Percentiles rank a stretch among this genome's conserved stretches.
Evolutionary conservation across 2,113 vertebrate genomes (phyloP).

Genomic region (Nycticryphes semicollaris): DNA sequence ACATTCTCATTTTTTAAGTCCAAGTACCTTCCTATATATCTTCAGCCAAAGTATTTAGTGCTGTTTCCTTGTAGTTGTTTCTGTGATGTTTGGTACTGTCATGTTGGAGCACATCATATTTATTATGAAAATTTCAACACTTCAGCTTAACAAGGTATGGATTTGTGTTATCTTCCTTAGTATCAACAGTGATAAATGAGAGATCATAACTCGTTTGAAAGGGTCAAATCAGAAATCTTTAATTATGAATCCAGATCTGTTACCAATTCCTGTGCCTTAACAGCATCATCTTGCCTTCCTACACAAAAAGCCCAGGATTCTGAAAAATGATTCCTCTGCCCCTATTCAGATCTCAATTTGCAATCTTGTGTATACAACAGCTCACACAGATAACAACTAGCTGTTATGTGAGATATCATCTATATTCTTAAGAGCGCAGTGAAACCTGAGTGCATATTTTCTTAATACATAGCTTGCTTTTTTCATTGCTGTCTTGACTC

Average conservation of each 20-base stretch:
- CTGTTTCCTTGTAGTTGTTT: not conserved
- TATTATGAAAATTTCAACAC: not conserved
- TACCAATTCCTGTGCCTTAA: not conserved
- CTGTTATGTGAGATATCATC: not conserved
- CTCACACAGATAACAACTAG: not conserved
- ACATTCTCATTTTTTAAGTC: not conserved
- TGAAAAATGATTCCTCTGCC: not conserved
- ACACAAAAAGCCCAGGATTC: not conserved
- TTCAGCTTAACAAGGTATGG: not conserved
- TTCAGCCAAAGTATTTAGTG: not conserved
- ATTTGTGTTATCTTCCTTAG: not conserved
- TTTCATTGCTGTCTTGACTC: not conserved
- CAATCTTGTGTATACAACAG: not conserved
- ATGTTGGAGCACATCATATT: not conserved
- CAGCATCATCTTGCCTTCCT: not conserved
- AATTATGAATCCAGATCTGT: not conserved
- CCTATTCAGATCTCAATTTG: not conserved
- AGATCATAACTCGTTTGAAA: not conserved
- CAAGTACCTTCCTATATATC: not conserved
- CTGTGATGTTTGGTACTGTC: not conserved
- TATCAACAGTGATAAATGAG: not conserved
- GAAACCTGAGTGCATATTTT: not conserved
- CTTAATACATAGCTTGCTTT: not conserved
- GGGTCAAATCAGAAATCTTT: not conserved
- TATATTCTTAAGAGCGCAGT: fast-evolving